Conservation (phyloP, 2,888 invertebrate genomes). For the Lithophane socia region DNA sequence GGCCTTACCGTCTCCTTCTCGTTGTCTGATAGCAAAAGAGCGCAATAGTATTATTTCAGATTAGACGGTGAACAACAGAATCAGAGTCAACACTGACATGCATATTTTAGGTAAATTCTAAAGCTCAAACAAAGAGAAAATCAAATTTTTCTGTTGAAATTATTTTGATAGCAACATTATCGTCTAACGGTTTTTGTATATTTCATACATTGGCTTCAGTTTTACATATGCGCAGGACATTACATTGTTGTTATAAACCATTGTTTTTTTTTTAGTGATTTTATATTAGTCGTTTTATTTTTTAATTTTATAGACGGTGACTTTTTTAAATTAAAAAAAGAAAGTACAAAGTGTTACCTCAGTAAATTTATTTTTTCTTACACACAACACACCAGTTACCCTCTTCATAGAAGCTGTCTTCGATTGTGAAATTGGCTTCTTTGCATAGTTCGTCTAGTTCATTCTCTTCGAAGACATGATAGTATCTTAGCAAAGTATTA, state of each 20-base stretch:
- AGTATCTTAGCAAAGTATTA: constrained; percentile 94
- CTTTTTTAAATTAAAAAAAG: constrained; percentile 73
- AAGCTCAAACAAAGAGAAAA: neutral
- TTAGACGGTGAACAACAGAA: neutral
- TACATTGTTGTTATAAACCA: constrained; percentile 61
- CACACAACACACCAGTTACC: constrained; percentile 98
- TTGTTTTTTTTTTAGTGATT: constrained; percentile 74
- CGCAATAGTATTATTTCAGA: neutral
- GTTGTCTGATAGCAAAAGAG: neutral
- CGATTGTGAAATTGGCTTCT: constrained; percentile 89
- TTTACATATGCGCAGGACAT: constrained; percentile 63
- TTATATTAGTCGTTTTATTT: constrained; percentile 73
- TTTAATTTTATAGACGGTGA: constrained; percentile 79
- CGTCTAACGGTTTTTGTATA: constrained; percentile 11
- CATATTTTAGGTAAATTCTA: constrained; percentile 20
- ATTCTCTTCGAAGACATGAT: constrained; percentile 97
- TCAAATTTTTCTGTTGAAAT: constrained; percentile 17
- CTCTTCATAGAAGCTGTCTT: constrained; percentile 96
- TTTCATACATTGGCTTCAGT: constrained; percentile 41
- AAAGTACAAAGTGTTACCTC: constrained; percentile 78
- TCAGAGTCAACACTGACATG: neutral
- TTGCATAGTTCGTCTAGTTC: constrained; percentile 94
- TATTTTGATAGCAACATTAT: constrained; percentile 45
- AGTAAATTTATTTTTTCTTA: constrained; percentile 88
- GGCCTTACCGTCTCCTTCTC: neutral